Percentiles rank a stretch among this genome's conserved stretches.
Evolutionary conservation across 2,797 vertebrate species (phyloP).

Genomic region (Acanthis flammea): DNA sequence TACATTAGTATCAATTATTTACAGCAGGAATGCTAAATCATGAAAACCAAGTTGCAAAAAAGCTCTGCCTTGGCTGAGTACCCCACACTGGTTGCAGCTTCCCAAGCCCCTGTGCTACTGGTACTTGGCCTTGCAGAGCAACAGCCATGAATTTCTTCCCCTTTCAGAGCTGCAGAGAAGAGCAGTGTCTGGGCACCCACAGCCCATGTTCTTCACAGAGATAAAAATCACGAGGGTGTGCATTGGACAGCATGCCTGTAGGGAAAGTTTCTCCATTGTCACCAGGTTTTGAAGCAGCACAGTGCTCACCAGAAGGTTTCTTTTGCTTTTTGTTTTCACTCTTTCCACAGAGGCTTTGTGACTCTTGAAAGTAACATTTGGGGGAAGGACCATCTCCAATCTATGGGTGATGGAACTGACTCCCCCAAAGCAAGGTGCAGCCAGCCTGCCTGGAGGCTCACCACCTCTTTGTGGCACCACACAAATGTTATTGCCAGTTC

Average conservation of each 20-base stretch:
- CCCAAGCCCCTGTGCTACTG: fast-evolving
- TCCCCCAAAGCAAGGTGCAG: neutral
- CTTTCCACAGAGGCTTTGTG: neutral
- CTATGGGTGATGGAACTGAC: neutral
- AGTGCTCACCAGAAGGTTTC: neutral
- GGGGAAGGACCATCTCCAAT: neutral
- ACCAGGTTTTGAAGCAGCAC: neutral
- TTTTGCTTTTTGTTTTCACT: neutral
- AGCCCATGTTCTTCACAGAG: fast-evolving
- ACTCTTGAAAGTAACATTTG: neutral
- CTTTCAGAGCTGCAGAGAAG: neutral
- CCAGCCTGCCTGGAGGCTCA: neutral
- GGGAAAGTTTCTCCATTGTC: neutral
- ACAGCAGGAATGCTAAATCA: conserved; percentile 32
- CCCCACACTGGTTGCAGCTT: neutral
- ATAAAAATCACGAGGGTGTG: neutral
- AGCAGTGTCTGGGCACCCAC: neutral
- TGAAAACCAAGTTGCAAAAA: neutral
- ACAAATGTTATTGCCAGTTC: neutral
- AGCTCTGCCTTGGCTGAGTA: conserved; percentile 5
- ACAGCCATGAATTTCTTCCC: neutral
- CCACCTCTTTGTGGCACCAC: neutral
- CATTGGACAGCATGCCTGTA: fast-evolving
- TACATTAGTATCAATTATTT: conserved; percentile 47
- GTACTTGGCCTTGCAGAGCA: neutral